Base-by-base conservation (phyloP, 2,888 invertebrate species). In the Microctonus brassicae region DNA sequence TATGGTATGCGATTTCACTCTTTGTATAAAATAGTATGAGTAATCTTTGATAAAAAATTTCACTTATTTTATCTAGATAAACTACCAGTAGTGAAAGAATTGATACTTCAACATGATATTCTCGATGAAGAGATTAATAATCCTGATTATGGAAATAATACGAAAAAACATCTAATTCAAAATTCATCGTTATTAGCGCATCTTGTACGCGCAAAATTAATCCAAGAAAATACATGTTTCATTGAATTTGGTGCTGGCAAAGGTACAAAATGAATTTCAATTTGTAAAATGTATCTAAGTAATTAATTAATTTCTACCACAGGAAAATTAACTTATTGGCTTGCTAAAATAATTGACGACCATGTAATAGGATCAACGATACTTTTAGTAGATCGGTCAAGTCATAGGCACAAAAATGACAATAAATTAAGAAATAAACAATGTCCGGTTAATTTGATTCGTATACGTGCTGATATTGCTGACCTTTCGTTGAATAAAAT, bases 221-320 rank as follows among this genome's bases (percentile, higher is more conserved):
- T 94, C 0, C 82, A 80, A 11, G 88, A 91, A 10, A 84, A 90
- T 24, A 93, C 93, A 0, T 94, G 94, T 86, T 96, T 92, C 79
- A 91, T 97, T 71, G 97, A 97, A 86, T 93, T 96, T 82, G 97
- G 97, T 0, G 96, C 96, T 11, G 97, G 97, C n/a, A 95, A 94
- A 90, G 97, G 95, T 92, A 83, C 70, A 29, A 29, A 22, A 10
- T n/a, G 4, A 39, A n/a, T n/a, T 53, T 68, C 6, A 13, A 17
- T 72, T 69, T 53, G 17, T 1, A 4, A n/a, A 42, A 61, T 57
- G 10, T 2, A 33, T 1, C 22, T 13, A 33, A n/a, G n/a, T n/a
- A n/a, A n/a, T 7, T 17, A 13, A 36, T 42, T 10, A 2, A 57
- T 17, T 34, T 4, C 39, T 36, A 39, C 29, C 81, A 17, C 83